Evolutionary conservation across 2,888 invertebrate species (phyloP).

Genomic region (Volucella inanis): DNA sequence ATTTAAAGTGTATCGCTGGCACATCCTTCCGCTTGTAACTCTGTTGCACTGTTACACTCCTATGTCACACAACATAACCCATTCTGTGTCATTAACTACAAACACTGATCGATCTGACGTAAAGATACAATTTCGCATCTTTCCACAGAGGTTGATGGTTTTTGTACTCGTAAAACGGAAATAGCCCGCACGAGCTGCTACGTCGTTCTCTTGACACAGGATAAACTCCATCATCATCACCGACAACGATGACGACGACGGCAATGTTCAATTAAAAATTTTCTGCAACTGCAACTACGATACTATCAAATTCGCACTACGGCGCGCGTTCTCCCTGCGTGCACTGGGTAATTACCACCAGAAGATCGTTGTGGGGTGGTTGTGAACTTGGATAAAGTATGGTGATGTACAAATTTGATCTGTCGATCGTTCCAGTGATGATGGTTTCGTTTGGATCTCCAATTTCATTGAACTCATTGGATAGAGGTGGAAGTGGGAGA

Average conservation of each 20-base stretch:
- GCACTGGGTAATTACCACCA: conserved; percentile 43
- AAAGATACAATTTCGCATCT: conserved; percentile 31
- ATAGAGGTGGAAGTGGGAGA: conserved; percentile 23
- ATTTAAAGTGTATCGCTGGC: no score
- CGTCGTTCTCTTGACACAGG: conserved; percentile 14
- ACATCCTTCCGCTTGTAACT: no score
- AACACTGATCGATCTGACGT: conserved; percentile 5
- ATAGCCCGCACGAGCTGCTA: conserved; percentile 60
- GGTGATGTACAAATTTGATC: conserved; percentile 37
- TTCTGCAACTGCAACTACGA: conserved; percentile 2
- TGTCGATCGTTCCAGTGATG: conserved; percentile 24
- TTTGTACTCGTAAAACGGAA: conserved; percentile 42
- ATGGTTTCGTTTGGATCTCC: background rate
- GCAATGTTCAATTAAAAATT: conserved; percentile 36
- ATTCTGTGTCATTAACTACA: conserved; percentile 36
- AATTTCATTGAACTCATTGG: conserved; percentile 15
- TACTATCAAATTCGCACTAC: no score
- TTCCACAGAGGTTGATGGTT: conserved; percentile 13
- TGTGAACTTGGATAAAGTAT: conserved; percentile 13
- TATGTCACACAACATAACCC: conserved; percentile 31
- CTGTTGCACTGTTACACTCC: conserved; percentile 1
- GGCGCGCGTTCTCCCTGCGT: conserved; percentile 31
- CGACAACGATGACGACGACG: background rate
- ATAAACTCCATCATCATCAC: conserved; percentile 22
- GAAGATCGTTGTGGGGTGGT: conserved; percentile 46